Conservation (phyloP, 2,113 vertebrate species). For the Grantiella picta region DNA sequence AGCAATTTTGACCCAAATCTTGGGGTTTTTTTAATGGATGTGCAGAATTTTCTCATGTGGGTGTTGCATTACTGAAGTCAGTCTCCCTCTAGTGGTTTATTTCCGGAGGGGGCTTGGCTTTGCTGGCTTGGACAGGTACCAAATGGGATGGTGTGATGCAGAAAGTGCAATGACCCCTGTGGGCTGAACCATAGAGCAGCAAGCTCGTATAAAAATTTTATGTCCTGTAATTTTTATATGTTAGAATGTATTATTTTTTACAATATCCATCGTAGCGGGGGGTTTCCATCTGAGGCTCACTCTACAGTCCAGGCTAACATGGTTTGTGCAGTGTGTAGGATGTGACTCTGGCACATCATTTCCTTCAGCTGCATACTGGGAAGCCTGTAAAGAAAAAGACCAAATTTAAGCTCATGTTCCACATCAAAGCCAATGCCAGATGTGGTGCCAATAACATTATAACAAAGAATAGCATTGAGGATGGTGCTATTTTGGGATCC, state of each 20-base stretch:
- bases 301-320: neutral
- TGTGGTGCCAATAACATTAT: slow-evolving; percentile 31
- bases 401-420: slow-evolving; percentile 1
- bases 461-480: neutral
- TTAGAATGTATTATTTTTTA: neutral
- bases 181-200: neutral
- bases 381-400: neutral
- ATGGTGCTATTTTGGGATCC: neutral
- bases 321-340: neutral
- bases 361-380: neutral
- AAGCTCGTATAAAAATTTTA: neutral
- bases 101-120: slow-evolving; percentile 9
- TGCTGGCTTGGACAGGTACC: neutral
- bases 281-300: neutral
- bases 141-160: neutral
- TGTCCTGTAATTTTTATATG: neutral
- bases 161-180: neutral
- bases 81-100: slow-evolving; percentile 67
- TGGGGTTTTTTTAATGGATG: neutral
- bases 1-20: neutral
- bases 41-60: neutral
- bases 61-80: slow-evolving; percentile 8
- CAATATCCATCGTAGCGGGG: neutral
- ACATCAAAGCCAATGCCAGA: slow-evolving; percentile 23
- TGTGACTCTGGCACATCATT: neutral